Percentiles rank a stretch among this genome's conserved stretches.
Evolutionary conservation across 1,140 invertebrate species (phyloP).

Genomic region (Aphelinus certus): DNA sequence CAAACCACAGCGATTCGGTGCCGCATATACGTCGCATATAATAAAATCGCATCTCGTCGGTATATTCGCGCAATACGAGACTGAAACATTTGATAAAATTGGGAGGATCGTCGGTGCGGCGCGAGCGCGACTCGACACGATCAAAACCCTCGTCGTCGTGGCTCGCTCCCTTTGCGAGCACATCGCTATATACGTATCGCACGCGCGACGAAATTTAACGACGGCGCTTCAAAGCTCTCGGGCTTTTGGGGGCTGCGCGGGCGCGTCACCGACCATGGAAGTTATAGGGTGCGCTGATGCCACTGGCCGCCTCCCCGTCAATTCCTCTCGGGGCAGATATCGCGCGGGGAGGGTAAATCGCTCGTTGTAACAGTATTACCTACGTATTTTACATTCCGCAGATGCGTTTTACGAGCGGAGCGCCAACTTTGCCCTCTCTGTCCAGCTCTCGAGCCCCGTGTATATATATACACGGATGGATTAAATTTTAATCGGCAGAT

Average conservation of each 20-base stretch:
- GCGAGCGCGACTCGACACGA: background rate
- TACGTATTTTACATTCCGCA: constrained; percentile 59
- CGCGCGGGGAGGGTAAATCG: constrained; percentile 45
- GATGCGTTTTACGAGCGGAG: constrained; percentile 56
- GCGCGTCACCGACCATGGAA: constrained; percentile 44
- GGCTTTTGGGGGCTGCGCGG: constrained; percentile 31
- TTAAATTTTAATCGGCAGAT: constrained; percentile 58
- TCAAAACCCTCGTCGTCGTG: constrained; percentile 7
- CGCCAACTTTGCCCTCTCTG: constrained; percentile 46
- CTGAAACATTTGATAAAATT: constrained; percentile 18
- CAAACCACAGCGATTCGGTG: no score
- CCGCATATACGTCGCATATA: no score
- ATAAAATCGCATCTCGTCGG: no score
- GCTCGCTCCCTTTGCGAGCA: background rate
- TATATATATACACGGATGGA: constrained; percentile 21
- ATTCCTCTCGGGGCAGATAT: background rate
- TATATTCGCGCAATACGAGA: background rate
- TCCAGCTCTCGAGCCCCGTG: constrained; percentile 39
- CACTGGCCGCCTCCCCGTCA: background rate
- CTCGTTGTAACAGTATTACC: constrained; percentile 55
- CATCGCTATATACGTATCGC: background rate
- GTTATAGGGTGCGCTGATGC: constrained; percentile 36
- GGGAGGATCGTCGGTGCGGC: background rate
- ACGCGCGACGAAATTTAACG: constrained; percentile 38
- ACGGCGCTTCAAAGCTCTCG: constrained; percentile 25